These are phyloP conservation scores for Synaphobranchus kaupii DNA, from an alignment of 2,797 vertebrate genomes.

Conservation along the genomic window DNA sequence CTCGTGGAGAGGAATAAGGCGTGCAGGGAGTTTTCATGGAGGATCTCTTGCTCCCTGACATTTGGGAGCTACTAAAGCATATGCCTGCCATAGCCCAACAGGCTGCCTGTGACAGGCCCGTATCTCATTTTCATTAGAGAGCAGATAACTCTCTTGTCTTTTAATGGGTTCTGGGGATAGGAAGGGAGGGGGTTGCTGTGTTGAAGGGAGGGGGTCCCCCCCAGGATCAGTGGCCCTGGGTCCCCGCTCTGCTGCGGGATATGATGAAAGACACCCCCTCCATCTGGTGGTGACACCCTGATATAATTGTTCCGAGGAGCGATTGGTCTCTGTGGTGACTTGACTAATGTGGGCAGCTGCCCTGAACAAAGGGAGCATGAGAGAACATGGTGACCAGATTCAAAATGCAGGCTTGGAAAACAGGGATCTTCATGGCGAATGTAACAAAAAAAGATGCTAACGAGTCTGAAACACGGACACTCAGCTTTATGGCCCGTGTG, in stretches of 20 bases:
- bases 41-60: conserved; percentile 13
- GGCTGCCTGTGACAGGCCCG: conserved; percentile 12
- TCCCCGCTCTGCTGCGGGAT: background rate
- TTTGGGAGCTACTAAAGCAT: conserved; percentile 25
- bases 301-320: conserved; percentile 60
- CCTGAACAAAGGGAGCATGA: background rate
- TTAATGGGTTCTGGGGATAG: conserved; percentile 17
- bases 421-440: background rate
- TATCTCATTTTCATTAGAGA: conserved; percentile 32
- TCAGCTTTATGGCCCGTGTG: background rate
- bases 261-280: conserved; percentile 42
- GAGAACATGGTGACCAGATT: background rate
- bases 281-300: conserved; percentile 43
- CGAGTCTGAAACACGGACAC: background rate
- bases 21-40: background rate
- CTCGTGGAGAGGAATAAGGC: background rate
- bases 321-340: conserved; percentile 30
- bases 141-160: conserved; percentile 17
- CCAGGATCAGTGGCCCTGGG: background rate
- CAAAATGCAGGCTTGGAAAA: background rate
- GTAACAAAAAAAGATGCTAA: background rate
- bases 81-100: conserved; percentile 12
- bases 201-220: background rate
- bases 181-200: background rate
- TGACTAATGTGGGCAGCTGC: conserved; percentile 8